Evolutionary conservation across 2,888 invertebrate species (phyloP).

Genomic region (Pollenia labialis): DNA sequence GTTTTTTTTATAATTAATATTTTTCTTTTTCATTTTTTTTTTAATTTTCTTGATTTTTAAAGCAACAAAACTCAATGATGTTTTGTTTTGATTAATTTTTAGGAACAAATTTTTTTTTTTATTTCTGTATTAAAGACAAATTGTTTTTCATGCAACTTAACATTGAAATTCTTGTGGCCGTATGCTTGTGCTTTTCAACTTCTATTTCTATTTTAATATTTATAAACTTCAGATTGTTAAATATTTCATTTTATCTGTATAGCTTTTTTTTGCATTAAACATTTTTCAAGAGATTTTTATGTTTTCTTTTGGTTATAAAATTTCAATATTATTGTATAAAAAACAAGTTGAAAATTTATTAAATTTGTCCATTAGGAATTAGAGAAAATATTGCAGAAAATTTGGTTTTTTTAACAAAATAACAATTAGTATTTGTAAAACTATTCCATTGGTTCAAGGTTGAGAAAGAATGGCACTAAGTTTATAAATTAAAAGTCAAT

Average conservation of each 20-base stretch:
- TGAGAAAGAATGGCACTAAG: not conserved
- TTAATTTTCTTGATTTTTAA: not conserved
- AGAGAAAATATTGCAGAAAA: not conserved
- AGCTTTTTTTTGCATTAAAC: not conserved
- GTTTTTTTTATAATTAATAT: not conserved
- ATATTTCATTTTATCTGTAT: constrained; percentile 7
- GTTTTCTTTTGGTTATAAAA: not conserved
- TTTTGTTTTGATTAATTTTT: not conserved
- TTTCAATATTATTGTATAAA: not conserved
- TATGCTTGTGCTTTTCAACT: not conserved
- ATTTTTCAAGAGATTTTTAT: constrained; percentile 11
- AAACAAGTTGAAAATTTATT: constrained; percentile 31
- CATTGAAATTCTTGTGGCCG: not conserved
- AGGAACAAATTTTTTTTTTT: constrained; percentile 1
- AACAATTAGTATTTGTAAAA: no score
- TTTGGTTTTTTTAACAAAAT: no score
- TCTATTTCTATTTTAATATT: not conserved
- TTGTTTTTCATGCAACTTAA: not conserved
- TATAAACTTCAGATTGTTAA: constrained; percentile 7
- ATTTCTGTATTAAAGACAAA: constrained; percentile 12
- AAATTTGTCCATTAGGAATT: constrained; percentile 29
- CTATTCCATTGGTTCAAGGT: constrained; percentile 26
- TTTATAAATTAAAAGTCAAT: constrained; percentile 17
- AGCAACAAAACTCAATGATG: not conserved
- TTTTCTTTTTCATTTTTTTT: no score